Evolutionary conservation across 1,140 invertebrate genomes (phyloP).

Genomic region (Drosophila kurseongensis): DNA sequence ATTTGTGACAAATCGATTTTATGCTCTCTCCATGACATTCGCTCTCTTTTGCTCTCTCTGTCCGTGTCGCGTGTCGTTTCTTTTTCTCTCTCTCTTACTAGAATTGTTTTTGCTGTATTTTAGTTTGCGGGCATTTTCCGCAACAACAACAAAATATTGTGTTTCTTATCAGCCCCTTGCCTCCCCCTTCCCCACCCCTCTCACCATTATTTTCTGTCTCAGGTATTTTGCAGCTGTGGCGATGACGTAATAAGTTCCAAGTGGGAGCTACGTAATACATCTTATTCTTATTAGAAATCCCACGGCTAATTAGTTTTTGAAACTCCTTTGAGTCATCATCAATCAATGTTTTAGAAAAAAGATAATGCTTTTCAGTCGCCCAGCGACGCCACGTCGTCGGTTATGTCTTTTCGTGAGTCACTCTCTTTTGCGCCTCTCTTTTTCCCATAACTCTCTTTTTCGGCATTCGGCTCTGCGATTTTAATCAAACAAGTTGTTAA

Average conservation of each 20-base stretch:
- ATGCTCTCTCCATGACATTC: slow-evolving; percentile 38
- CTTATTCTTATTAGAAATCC: background rate
- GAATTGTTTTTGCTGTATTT: slow-evolving; percentile 23
- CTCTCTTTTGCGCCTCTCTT: slow-evolving; percentile 39
- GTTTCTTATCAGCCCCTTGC: slow-evolving; percentile 41
- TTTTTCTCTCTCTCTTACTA: slow-evolving; percentile 16
- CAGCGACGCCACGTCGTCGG: slow-evolving; percentile 46
- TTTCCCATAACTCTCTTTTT: slow-evolving; percentile 9
- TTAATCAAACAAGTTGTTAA: slow-evolving; percentile 61
- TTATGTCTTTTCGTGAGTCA: slow-evolving; percentile 19
- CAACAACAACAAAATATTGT: slow-evolving; percentile 30
- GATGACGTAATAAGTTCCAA: slow-evolving; percentile 51
- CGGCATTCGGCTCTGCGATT: slow-evolving; percentile 14
- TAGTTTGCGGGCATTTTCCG: slow-evolving; percentile 36
- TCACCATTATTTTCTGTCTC: background rate
- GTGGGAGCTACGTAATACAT: slow-evolving; percentile 24
- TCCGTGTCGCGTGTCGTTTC: slow-evolving; percentile 28
- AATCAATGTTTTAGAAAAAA: background rate
- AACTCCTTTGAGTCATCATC: slow-evolving; percentile 11
- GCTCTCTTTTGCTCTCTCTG: slow-evolving; percentile 18
- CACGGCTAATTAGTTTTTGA: background rate
- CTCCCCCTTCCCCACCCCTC: background rate
- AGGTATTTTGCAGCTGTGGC: slow-evolving; percentile 19
- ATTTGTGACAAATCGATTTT: slow-evolving; percentile 78
- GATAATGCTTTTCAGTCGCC: background rate